Evolutionary conservation across 2,888 invertebrate species (phyloP).

Genomic region (Molanna angustata): DNA sequence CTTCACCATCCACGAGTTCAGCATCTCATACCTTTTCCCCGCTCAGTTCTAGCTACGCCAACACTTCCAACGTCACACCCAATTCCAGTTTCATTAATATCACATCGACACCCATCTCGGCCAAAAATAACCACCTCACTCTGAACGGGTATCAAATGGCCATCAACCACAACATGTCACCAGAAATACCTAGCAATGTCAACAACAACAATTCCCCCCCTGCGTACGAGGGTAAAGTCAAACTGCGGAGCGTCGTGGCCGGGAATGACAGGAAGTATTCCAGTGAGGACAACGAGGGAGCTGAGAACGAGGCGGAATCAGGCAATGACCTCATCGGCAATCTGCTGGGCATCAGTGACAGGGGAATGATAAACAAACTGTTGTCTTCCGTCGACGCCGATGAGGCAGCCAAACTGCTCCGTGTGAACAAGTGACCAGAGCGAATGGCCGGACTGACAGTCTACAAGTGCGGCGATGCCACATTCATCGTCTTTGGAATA

Average conservation of each 20-base stretch:
- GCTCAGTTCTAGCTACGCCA: conserved; percentile 7
- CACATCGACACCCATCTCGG: conserved; percentile 24
- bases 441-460: conserved; percentile 19
- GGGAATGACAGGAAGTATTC: conserved; percentile 41
- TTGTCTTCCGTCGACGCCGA: conserved; percentile 78
- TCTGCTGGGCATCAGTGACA: conserved; percentile 82
- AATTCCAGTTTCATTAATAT: conserved; percentile 1
- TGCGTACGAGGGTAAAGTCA: conserved; percentile 55
- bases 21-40: conserved; percentile 6
- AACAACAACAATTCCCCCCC: conserved; percentile 58
- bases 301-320: conserved; percentile 53
- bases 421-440: conserved; percentile 64
- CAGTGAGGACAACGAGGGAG: conserved; percentile 49
- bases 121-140: conserved; percentile 13
- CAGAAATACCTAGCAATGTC: conserved; percentile 50
- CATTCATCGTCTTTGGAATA: conserved; percentile 23
- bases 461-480: conserved; percentile 21
- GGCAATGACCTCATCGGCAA: conserved; percentile 82
- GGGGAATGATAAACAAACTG: conserved; percentile 79
- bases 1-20: conserved; percentile 3
- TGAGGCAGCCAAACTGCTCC: conserved; percentile 84
- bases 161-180: conserved; percentile 27
- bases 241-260: conserved; percentile 32
- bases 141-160: conserved; percentile 30
- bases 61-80: neutral